Evolutionary conservation across 2,888 invertebrate genomes (phyloP).

Genomic region (Sinhomidia bicolor): DNA sequence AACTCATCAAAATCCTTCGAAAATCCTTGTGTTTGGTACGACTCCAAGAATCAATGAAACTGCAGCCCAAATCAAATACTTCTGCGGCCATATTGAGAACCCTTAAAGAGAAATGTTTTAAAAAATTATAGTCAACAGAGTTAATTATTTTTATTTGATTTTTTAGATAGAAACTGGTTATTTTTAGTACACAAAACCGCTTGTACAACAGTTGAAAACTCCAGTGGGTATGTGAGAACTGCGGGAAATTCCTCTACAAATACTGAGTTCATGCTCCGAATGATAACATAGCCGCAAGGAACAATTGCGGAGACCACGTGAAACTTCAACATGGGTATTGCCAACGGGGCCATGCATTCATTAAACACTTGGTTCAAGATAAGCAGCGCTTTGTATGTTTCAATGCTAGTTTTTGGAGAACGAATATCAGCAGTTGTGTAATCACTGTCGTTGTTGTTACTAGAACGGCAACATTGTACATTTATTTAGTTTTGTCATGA

Average conservation of each 20-base stretch:
- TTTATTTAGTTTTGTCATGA: background rate
- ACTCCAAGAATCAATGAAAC: constrained; percentile 68
- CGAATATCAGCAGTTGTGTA: constrained; percentile 39
- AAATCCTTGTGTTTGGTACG: constrained; percentile 50
- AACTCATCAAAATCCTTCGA: constrained; percentile 40
- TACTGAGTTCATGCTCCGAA: constrained; percentile 57
- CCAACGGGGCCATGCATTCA: constrained; percentile 59
- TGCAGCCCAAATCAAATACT: constrained; percentile 44
- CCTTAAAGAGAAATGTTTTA: no score
- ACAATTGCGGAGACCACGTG: constrained; percentile 33
- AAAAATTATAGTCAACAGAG: no score
- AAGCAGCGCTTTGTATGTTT: constrained; percentile 55
- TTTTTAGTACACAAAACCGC: background rate
- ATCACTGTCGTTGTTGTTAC: constrained; percentile 61
- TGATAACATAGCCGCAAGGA: constrained; percentile 61
- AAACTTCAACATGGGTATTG: constrained; percentile 43
- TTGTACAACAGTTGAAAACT: background rate
- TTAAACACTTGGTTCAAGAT: constrained; percentile 59
- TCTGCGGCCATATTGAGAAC: constrained; percentile 55
- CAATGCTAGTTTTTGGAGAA: background rate
- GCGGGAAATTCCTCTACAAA: constrained; percentile 70
- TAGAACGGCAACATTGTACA: background rate
- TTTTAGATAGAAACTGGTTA: no score
- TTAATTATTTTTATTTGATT: no score
- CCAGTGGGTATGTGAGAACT: background rate